Evolutionary conservation across 64 coral and sea anemone species (phyloP).

Genomic region (Dendronephthya gigantea): DNA sequence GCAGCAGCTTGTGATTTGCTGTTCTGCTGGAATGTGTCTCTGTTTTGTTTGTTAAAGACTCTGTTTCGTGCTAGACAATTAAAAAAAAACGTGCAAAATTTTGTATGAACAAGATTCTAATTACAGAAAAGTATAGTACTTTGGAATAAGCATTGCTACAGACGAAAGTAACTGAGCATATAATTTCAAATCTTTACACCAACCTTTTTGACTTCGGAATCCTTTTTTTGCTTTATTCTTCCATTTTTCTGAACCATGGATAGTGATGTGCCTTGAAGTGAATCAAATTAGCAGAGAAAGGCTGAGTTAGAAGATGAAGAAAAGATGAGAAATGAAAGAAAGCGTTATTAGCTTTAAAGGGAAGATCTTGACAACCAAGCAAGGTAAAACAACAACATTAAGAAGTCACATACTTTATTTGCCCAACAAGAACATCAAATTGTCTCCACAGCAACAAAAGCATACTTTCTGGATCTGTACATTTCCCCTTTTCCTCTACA

Average conservation of each 20-base stretch:
- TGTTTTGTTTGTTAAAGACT: not conserved
- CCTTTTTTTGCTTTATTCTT: not conserved
- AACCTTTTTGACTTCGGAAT: not conserved
- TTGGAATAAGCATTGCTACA: too few species aligned
- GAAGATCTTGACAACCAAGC: not conserved
- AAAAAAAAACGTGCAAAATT: not conserved
- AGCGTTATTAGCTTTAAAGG: too few species aligned
- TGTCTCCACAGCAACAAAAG: not conserved
- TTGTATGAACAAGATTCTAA: too few species aligned
- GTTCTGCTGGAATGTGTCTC: not conserved
- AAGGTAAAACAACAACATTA: not conserved
- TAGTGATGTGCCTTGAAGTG: not conserved
- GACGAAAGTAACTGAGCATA: too few species aligned
- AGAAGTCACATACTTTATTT: not conserved
- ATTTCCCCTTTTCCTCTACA: not conserved
- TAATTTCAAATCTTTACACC: not conserved
- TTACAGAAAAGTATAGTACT: too few species aligned
- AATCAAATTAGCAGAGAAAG: not conserved
- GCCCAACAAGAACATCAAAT: conserved; percentile 4
- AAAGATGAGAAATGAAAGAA: too few species aligned
- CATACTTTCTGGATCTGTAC: not conserved
- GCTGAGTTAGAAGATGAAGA: too few species aligned
- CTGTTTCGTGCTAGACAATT: not conserved
- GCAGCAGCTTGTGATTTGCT: not conserved
- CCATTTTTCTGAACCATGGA: not conserved